Conservation (phyloP, 2,888 invertebrate genomes). For the Stenoptilia bipunctidactyla region DNA sequence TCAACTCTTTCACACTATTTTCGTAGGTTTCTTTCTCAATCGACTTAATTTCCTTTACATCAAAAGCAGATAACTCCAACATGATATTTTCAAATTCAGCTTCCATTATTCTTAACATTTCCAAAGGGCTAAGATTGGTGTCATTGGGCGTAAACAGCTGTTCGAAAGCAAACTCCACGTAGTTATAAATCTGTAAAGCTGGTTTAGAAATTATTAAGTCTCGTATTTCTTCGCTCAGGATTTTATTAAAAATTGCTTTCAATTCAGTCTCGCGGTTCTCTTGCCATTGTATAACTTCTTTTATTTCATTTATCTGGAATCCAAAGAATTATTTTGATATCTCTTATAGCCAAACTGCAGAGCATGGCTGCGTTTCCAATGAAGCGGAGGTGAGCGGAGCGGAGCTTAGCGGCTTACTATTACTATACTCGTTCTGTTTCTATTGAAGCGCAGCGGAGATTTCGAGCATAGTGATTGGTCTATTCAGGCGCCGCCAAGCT, state of each 20-base stretch:
- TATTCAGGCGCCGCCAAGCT: too few species aligned
- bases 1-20: constrained; percentile 33
- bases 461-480: too few species aligned
- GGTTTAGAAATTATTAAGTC: constrained; percentile 70
- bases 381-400: too few species aligned
- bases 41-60: constrained; percentile 39
- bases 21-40: constrained; percentile 53
- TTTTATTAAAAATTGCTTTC: constrained; percentile 43
- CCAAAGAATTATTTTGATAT: too few species aligned
- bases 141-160: constrained; percentile 73
- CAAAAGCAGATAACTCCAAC: constrained; percentile 47
- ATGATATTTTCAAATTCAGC: constrained; percentile 51
- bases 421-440: too few species aligned
- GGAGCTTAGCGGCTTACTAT: too few species aligned
- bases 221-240: constrained; percentile 55
- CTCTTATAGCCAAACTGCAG: too few species aligned
- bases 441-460: too few species aligned
- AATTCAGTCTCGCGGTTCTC: constrained; percentile 41
- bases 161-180: constrained; percentile 77
- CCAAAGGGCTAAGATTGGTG: constrained; percentile 65
- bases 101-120: constrained; percentile 75
- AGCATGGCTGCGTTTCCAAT: too few species aligned
- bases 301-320: constrained; percentile 40
- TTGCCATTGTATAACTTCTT: constrained; percentile 36
- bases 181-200: constrained; percentile 72